Evolutionary conservation across 1,140 invertebrate genomes (phyloP), one percentile per base, ranked within the genome.

Genomic region (Drosophila ercepeae): DNA sequence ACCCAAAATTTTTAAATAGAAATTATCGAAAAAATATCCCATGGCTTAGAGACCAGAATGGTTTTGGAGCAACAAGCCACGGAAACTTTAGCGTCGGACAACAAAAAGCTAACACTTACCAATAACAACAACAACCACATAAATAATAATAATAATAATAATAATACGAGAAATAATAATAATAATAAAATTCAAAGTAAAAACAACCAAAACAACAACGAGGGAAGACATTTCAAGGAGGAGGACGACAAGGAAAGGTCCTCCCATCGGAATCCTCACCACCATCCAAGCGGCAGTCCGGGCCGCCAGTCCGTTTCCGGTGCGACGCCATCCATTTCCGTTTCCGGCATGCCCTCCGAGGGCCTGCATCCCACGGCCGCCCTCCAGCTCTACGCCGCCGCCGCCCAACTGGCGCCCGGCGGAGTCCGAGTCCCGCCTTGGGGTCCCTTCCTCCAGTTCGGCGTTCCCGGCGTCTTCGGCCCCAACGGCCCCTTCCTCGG

Each of bases 341-440:
- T 27, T 19, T 16, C 70, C 63, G 29, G 42, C 73, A 89, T 91
- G 82, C 89, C 89, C 64, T 88, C 91, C 82, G 89, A 90, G 74
- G 90, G 90, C 46, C 91, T 93, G 59, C 91, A 93, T 90, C 93
- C 93, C 81, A 90, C 92, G 90, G 92, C 92, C 88, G 92, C 91
- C 19, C 61, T 93, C 81, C 93, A 93, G 89, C 83, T 93, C 44
- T 93, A 93, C 72, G 93, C 93, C 77, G 93, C 93, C 73, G 93
- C 93, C 74, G 93, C 93, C 42, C 92, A 92, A 71, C 78, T 93
- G 69, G 93, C 92, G 13, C 92, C 93, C 58, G 90, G 92, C 63
- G 91, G 92, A 9, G 92, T 92, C 27, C 90, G 93, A 0, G 93
- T 93, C 3, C 91, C 91, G 41, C 89, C 93, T n/a, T 86, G 92